Evolutionary conservation across 1,140 invertebrate genomes (phyloP), one percentile per base, ranked within the genome.

Genomic region (Drosophila kanapiae): DNA sequence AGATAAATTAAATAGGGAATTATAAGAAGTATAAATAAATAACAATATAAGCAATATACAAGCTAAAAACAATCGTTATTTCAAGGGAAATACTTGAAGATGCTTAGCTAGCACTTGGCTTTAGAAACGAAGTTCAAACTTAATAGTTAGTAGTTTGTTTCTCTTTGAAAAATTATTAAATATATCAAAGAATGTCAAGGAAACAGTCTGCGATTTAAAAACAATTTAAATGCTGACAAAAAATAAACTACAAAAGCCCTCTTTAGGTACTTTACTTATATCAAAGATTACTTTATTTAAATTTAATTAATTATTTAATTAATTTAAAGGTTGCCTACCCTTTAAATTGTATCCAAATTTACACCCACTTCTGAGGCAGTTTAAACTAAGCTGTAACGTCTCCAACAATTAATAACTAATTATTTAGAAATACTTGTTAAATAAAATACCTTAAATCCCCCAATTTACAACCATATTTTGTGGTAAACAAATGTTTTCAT

Each of bases 181-280:
- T 18, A 11, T 1, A 27, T 10, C 0, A 10, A n/a, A 9, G 9
- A 9, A 49, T 10, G 9, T n/a, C 8, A 29, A 5, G 9, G 3
- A 0, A 29, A 29, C 2, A 0, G 0, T 0, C 6, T 14, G 13
- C 2, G 0, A 27, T 27, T 48, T 4, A 8, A 49, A n/a, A 49
- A 2, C 14, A 27, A 27, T 29, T 29, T 1, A 14, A 48, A 27
- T 14, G 6, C 11, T 7, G 11, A 14, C 13, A 1, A 48, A 29
- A 48, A 29, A 2, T 38, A 40, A 3, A 7, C 38, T 48, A 14
- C 3, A 23, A 45, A 11, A 2, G 2, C 6, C 6, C 13, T 8
- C 3, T 14, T 47, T 27, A 4, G 5, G 13, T 8, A 14, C 27
- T n/a, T n/a, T n/a, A n/a, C 1, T 9, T 9, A 29, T n/a, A 10